Conservation (phyloP, 2,113 vertebrate species). For the Tragelaphus imberbis region DNA sequence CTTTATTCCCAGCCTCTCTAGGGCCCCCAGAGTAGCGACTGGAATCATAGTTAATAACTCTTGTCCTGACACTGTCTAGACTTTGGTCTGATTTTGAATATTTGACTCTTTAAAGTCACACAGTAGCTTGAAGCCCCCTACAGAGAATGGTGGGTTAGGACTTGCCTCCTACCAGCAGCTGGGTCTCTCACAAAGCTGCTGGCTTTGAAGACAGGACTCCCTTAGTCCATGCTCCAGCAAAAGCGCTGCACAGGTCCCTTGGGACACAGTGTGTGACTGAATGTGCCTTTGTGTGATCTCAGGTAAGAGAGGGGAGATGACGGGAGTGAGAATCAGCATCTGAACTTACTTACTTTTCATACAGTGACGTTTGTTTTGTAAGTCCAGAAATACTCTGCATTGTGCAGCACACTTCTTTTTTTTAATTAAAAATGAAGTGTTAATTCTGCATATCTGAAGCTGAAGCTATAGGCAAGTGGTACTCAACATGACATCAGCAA, state of each 20-base stretch:
- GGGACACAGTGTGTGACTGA: neutral
- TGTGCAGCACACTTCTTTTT: neutral
- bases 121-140: neutral
- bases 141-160: neutral
- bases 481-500: neutral
- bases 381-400: neutral
- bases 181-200: neutral
- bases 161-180: neutral
- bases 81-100: slow-evolving; percentile 12
- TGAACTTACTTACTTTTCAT: neutral
- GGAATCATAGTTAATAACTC: neutral
- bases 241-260: neutral
- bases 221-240: neutral
- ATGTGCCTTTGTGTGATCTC: neutral
- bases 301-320: neutral
- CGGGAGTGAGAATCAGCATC: neutral
- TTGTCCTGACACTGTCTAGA: neutral
- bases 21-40: neutral
- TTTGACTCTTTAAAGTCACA: neutral
- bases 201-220: neutral
- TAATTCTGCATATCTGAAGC: neutral
- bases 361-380: neutral
- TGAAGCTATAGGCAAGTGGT: neutral
- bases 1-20: neutral
- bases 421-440: neutral